Evolutionary conservation across 2,888 invertebrate species (phyloP), one percentile per base, ranked within the genome.

Genomic region (Athalia rosae): DNA sequence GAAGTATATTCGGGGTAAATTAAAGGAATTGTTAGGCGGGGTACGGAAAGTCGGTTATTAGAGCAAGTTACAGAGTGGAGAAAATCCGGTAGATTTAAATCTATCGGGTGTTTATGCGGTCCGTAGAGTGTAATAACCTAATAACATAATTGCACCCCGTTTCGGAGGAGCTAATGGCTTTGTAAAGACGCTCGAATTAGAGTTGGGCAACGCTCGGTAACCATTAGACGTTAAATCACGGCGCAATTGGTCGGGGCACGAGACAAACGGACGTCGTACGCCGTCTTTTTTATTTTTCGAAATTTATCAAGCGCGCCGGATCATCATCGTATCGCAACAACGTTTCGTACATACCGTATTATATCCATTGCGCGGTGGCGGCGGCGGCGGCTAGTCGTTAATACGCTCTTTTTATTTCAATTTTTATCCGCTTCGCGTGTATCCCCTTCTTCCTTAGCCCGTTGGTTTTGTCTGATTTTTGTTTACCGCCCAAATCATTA

Each of bases 401-500:
- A 28, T 28, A 28, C 28, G 28, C 28, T 28, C 28, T 28, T 28
- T 28, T 28, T 28, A 28, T 28, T 28, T 28, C 28, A 28, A 28
- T 28, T 28, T 28, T 28, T 28, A 28, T 28, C 28, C 28, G 28
- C 28, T 28, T 28, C 28, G 28, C 28, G 28, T 28, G 28, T 28
- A 28, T 28, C 28, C 28, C 28, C 2, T 28, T 28, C 28, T 28
- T 28, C 28, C n/a, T 28, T 47, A 45, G 61, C 45, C 45, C 15
- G 5, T 41, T 50, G 4, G 8, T 50, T 71, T 15, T 47, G n/a
- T 53, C 56, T 43, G 41, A 41, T 11, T 71, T 71, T 71, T 11
- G 56, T 71, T 58, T 4, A 71, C 45, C n/a, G 15, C 11, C 63
- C 59, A 59, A 84, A 84, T 87, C 84, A 85, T 84, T 86, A 86